Percentiles rank a stretch among this genome's conserved stretches.
phyloP scores from a whole-genome alignment of 2,113 vertebrate species.

The Maccullochella peelii region DNA sequence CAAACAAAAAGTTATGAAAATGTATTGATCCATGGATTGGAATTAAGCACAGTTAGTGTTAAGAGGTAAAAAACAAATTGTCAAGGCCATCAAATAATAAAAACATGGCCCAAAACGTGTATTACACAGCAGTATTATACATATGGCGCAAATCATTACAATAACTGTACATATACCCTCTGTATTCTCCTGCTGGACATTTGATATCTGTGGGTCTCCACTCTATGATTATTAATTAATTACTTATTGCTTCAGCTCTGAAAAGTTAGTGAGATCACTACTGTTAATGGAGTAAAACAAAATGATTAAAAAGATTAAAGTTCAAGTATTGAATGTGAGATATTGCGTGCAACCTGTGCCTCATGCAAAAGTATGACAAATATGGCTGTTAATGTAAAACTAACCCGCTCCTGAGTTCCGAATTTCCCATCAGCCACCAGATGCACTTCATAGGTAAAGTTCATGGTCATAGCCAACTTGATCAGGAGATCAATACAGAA shows the following conservation, averaged over 20 bases:
- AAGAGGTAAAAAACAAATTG: neutral
- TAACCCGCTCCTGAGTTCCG: conserved; percentile 97
- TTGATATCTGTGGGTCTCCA: neutral
- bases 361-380: conserved; percentile 21
- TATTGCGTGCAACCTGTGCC: neutral
- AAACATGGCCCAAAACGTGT: neutral
- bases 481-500: conserved; percentile 98
- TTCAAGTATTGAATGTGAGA: neutral
- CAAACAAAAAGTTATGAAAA: neutral
- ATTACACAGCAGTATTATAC: neutral
- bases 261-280: neutral
- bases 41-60: neutral
- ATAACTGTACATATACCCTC: neutral
- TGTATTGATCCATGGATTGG: neutral
- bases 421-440: conserved; percentile 99
- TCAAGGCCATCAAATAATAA: neutral
- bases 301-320: neutral
- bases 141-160: neutral
- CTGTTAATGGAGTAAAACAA: conserved; percentile 12
- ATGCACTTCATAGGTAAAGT: conserved; percentile 98
- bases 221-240: neutral
- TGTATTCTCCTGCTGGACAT: neutral
- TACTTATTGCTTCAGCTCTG: conserved; percentile 3
- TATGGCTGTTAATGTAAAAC: conserved; percentile 48
- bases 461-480: conserved; percentile 96